Evolutionary conservation across 2,797 vertebrate species (phyloP).

Genomic region (Toxotes lorentzi): DNA sequence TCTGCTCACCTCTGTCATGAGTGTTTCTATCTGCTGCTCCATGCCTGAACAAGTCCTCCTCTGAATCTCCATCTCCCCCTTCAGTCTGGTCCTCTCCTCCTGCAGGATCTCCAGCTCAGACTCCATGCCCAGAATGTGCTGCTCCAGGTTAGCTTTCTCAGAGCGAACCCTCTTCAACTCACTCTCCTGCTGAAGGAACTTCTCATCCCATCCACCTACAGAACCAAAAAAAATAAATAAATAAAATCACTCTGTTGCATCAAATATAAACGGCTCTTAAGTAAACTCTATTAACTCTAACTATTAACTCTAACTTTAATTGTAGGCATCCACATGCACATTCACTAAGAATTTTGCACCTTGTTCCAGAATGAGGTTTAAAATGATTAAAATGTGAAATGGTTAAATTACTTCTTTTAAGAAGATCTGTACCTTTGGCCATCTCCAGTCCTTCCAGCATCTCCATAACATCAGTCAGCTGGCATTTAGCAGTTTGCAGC

Average conservation of each 20-base stretch:
- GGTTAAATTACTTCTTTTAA: neutral
- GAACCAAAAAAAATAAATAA: slow-evolving; percentile 10
- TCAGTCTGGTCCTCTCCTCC: slow-evolving; percentile 80
- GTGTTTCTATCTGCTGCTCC: slow-evolving; percentile 83
- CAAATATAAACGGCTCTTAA: neutral
- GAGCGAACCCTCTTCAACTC: slow-evolving; percentile 83
- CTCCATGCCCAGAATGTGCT: slow-evolving; percentile 83
- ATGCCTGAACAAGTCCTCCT: slow-evolving; percentile 79
- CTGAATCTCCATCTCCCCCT: slow-evolving; percentile 82
- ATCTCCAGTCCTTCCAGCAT: slow-evolving; percentile 79
- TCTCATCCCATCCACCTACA: slow-evolving; percentile 83
- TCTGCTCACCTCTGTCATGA: slow-evolving; percentile 79
- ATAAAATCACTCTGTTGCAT: neutral
- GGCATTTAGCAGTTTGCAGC: slow-evolving; percentile 77
- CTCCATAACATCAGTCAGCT: slow-evolving; percentile 76
- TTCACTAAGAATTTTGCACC: neutral
- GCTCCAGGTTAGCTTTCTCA: slow-evolving; percentile 86
- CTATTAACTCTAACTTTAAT: neutral
- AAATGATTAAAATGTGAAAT: neutral
- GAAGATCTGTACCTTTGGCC: slow-evolving; percentile 69
- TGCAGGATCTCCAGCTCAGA: slow-evolving; percentile 84
- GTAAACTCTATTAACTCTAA: no score
- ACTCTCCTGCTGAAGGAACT: slow-evolving; percentile 85
- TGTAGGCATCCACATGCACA: neutral
- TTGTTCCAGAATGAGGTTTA: neutral